Evolutionary conservation across 2,113 vertebrate genomes (phyloP), one percentile per base, ranked within the genome.

Genomic region (Chionodraco myersi): DNA sequence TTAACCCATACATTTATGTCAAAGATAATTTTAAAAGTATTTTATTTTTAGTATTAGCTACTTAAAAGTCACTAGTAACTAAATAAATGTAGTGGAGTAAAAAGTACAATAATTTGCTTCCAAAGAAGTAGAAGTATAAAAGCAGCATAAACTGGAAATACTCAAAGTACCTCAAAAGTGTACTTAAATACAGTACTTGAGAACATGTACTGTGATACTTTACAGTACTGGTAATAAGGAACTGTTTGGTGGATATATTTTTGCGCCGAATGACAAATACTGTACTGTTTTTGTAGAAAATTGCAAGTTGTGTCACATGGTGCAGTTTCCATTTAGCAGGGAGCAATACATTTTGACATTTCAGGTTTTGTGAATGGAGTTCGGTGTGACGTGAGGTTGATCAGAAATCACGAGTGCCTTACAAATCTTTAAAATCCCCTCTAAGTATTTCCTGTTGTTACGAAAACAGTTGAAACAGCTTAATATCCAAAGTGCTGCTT

Each of bases 371-470:
- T 1, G 16, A 26, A 49, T 2, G 63, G 47, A 36, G 72, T 74
- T 59, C 4, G 59, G 71, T 36, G 66, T 70, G 71, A 61, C 71
- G 71, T 72, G 68, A 70, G 48, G 30, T 64, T 34, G 58, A 54
- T 26, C 71, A 62, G 53, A 65, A 76, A 65, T 74, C 82, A 77
- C 84, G 75, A 76, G 77, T 56, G 36, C 3, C 4, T 44, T 11
- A 10, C 30, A 83, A 34, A 61, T 52, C 67, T 64, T 18, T 65
- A 57, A 72, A 78, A 59, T 36, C 53, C 41, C 47, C 18, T 6
- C 21, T 13, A 49, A 63, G 72, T 63, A 21, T 75, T 56, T 58
- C 48, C 23, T 56, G n/a, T 3, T 30, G 10, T 0, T 6, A 21
- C 36, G 36, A 41, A 26, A 41, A 41, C 36, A 41, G 36, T 41